A percentile compares a stretch with the other conserved stretches of the same genome.
phyloP scores from a whole-genome alignment of 2,113 vertebrate species.

The Crotalus viridis region DNA sequence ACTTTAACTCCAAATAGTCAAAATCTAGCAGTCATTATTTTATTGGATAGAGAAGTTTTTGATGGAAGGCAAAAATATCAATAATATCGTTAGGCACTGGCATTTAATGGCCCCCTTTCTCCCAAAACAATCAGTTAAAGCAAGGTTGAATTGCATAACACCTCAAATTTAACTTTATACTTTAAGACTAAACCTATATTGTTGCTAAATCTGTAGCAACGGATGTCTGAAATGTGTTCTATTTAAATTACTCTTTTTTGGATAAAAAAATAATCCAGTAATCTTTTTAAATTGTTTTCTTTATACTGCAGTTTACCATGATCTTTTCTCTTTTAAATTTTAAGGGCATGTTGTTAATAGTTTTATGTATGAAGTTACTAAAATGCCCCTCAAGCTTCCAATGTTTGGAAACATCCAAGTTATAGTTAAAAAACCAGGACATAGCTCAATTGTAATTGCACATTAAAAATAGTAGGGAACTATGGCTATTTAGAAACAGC shows the following conservation, averaged over 20 bases:
- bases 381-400: neutral
- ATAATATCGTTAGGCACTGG: neutral
- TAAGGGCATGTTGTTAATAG: neutral
- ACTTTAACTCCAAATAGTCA: neutral
- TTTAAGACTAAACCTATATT: neutral
- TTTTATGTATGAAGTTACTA: constrained; percentile 5
- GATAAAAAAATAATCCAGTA: neutral
- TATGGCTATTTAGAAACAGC: neutral
- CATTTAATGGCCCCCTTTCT: neutral
- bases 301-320: neutral
- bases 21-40: neutral
- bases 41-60: neutral
- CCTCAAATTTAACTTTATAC: neutral
- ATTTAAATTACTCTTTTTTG: neutral
- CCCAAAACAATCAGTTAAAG: neutral
- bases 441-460: neutral
- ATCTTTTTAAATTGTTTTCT: neutral
- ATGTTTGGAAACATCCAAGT: neutral
- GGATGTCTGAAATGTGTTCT: neutral
- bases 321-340: neutral
- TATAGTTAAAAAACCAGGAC: neutral
- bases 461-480: neutral
- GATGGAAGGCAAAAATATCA: neutral
- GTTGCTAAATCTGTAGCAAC: neutral
- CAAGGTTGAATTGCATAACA: neutral